These are phyloP conservation scores for Eupeodes luniger DNA, from an alignment of 2,888 invertebrate species.

Conservation along the genomic window DNA sequence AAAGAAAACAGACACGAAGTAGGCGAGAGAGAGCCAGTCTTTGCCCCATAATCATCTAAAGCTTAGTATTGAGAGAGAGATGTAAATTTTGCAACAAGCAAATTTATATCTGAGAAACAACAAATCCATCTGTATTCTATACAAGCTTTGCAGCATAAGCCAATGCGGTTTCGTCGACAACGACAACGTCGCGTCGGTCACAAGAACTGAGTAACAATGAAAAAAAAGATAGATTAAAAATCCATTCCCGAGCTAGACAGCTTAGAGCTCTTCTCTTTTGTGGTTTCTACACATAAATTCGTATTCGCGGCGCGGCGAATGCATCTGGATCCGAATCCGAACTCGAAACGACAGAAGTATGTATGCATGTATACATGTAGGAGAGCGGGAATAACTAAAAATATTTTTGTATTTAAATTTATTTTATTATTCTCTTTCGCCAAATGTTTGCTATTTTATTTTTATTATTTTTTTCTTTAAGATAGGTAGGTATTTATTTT, in stretches of 20 bases:
- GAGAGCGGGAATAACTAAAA: slow-evolving; percentile 60
- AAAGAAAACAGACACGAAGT: slow-evolving; percentile 37
- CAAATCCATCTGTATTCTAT: slow-evolving; percentile 44
- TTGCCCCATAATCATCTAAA: slow-evolving; percentile 24
- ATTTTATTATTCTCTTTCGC: slow-evolving; percentile 28
- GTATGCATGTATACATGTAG: slow-evolving; percentile 35
- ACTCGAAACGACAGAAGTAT: slow-evolving; percentile 37
- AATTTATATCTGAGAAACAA: slow-evolving; percentile 60
- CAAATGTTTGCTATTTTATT: background rate
- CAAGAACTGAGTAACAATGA: slow-evolving; percentile 46
- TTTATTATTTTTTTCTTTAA: background rate
- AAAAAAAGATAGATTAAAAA: slow-evolving; percentile 36
- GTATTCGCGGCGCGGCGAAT: slow-evolving; percentile 27
- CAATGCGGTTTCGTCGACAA: slow-evolving; percentile 54
- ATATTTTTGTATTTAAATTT: background rate
- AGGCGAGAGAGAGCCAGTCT: slow-evolving; percentile 39
- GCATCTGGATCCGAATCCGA: slow-evolving; percentile 48
- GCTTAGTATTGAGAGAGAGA: slow-evolving; percentile 35
- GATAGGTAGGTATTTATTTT: background rate
- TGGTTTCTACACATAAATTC: slow-evolving; percentile 33
- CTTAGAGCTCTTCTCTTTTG: slow-evolving; percentile 45
- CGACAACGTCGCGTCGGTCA: slow-evolving; percentile 36
- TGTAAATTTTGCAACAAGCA: slow-evolving; percentile 44
- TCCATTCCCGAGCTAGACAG: slow-evolving; percentile 47
- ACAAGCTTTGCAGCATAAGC: slow-evolving; percentile 40